Evolutionary conservation across 2,797 vertebrate genomes (phyloP).

Genomic region (Lerista edwardsae): DNA sequence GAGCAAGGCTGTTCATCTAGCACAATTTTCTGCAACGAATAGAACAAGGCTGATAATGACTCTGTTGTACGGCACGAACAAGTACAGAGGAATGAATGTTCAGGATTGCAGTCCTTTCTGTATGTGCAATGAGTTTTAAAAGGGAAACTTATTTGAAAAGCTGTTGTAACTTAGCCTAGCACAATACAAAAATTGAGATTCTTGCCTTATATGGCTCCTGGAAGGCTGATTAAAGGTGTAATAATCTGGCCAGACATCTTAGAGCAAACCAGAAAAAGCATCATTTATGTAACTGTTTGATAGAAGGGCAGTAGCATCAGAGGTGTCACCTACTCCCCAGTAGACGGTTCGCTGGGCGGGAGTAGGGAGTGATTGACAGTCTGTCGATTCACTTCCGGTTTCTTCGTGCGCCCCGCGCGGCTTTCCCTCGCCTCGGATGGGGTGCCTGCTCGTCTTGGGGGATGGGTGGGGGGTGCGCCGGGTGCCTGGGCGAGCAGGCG

Average conservation of each 20-base stretch:
- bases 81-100: conserved; percentile 15
- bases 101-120: conserved; percentile 25
- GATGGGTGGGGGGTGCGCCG: too few relatives aligned
- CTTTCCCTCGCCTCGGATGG: too few relatives aligned
- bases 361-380: too few relatives aligned
- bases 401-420: too few relatives aligned
- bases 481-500: too few relatives aligned
- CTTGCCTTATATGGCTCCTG: background rate
- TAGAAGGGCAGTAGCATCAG: too few relatives aligned
- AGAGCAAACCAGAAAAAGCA: conserved; percentile 11
- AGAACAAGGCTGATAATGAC: background rate
- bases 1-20: conserved; percentile 20
- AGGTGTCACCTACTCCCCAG: too few relatives aligned
- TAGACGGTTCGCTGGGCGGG: too few relatives aligned
- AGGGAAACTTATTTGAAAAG: background rate
- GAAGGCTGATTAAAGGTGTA: conserved; percentile 7
- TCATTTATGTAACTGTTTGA: background rate
- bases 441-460: too few relatives aligned
- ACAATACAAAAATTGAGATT: background rate
- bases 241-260: background rate
- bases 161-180: conserved; percentile 12
- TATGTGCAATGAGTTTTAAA: conserved; percentile 23
- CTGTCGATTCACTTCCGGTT: too few relatives aligned
- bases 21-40: conserved; percentile 8
- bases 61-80: background rate